Conservation (phyloP, 2,113 vertebrate species). For the Triplophysa dalaica region DNA sequence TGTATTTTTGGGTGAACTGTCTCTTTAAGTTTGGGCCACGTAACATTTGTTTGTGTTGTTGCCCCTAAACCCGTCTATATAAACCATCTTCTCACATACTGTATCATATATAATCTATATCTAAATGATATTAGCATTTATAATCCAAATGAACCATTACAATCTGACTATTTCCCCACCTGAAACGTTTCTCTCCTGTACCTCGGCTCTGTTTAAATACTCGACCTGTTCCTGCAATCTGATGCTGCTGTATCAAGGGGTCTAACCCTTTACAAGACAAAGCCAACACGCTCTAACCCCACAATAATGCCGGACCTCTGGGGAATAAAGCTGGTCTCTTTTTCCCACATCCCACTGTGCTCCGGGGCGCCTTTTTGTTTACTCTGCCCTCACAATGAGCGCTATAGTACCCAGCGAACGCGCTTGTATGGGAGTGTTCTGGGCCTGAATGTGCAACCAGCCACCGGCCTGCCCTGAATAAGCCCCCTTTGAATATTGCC, state of each 20-base stretch:
- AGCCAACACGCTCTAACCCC: conserved; percentile 62
- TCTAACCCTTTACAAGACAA: conserved; percentile 37
- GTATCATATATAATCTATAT: too few relatives aligned
- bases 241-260: conserved; percentile 25
- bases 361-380: conserved; percentile 93
- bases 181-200: background rate
- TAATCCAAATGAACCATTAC: too few relatives aligned
- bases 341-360: conserved; percentile 85
- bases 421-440: conserved; percentile 91
- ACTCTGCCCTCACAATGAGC: conserved; percentile 89
- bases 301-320: conserved; percentile 73
- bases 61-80: too few relatives aligned
- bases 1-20: too few relatives aligned
- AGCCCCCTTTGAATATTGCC: conserved; percentile 91
- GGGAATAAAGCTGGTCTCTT: conserved; percentile 79
- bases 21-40: too few relatives aligned
- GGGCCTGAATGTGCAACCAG: conserved; percentile 87
- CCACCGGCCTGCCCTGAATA: conserved; percentile 83
- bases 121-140: too few relatives aligned
- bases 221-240: conserved; percentile 6
- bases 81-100: too few relatives aligned
- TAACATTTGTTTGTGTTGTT: too few relatives aligned
- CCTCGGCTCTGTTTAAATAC: conserved; percentile 37
- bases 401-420: conserved; percentile 85
- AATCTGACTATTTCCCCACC: background rate